These are phyloP conservation scores for Epinephelus coioides DNA, from an alignment of 2,797 vertebrate species.

Conservation along the genomic window DNA sequence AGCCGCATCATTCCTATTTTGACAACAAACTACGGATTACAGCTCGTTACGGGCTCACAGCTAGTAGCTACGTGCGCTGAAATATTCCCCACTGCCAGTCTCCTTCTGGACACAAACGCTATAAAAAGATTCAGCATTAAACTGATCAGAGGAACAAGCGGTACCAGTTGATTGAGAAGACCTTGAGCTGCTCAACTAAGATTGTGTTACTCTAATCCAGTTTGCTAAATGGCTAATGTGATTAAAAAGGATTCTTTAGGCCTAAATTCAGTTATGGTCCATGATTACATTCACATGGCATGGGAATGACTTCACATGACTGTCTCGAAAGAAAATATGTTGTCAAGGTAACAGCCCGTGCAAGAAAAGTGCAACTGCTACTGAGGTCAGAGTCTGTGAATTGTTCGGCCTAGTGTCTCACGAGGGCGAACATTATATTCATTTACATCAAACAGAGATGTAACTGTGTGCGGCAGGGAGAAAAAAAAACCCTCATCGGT, in stretches of 20 bases:
- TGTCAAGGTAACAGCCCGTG: slow-evolving; percentile 75
- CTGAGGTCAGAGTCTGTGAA: slow-evolving; percentile 54
- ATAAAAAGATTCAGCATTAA: slow-evolving; percentile 60
- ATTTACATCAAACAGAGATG: slow-evolving; percentile 44
- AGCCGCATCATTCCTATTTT: slow-evolving; percentile 49
- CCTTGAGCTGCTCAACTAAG: slow-evolving; percentile 69
- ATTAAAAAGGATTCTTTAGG: slow-evolving; percentile 79
- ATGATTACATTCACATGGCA: slow-evolving; percentile 82
- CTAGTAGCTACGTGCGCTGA: slow-evolving; percentile 26
- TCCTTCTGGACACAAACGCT: slow-evolving; percentile 47
- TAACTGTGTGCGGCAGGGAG: neutral
- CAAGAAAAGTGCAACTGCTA: slow-evolving; percentile 65
- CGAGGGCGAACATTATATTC: slow-evolving; percentile 43
- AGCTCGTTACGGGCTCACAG: slow-evolving; percentile 36
- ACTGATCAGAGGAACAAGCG: slow-evolving; percentile 72
- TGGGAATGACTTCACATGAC: slow-evolving; percentile 83
- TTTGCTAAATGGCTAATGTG: slow-evolving; percentile 82
- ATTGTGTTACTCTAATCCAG: slow-evolving; percentile 80
- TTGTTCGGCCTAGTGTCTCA: slow-evolving; percentile 47
- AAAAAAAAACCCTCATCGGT: slow-evolving; percentile 22
- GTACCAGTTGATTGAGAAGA: slow-evolving; percentile 74
- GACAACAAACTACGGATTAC: slow-evolving; percentile 60
- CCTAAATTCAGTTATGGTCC: slow-evolving; percentile 78
- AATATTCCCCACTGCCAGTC: slow-evolving; percentile 32
- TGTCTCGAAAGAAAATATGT: slow-evolving; percentile 70